Base-by-base conservation (phyloP, 2,113 vertebrate species). In the Pterophyllum scalare region DNA sequence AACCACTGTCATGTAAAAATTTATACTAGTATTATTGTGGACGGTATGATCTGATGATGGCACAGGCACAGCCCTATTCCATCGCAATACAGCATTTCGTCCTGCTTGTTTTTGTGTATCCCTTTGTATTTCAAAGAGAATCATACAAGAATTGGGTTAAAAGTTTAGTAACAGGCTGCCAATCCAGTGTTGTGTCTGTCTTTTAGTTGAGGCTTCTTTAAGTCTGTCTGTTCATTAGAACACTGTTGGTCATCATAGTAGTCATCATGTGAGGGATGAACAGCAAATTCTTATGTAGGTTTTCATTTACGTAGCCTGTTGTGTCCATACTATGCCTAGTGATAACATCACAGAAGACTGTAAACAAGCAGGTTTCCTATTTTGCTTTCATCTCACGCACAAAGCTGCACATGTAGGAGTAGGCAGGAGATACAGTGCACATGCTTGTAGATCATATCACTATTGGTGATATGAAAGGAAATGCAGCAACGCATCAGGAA, bases 371-470 rank as follows among this genome's bases (percentile, higher is more conserved):
- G 46, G 67, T 31, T 52, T 52, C 26, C 19, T 17, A 33, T 54
- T 72, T 72, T 52, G 26, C 67, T 54, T 72, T 72, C 52, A 72
- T 33, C 19, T 72, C 46, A 54, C 6, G 6, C 67, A n/a, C 67
- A 72, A 72, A 72, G 46, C 52, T 72, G 19, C 46, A 72, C 46
- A 72, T 28, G 31, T 49, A 3, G 46, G 67, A 72, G 26, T 54
- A 54, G 67, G 46, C 67, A 54, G 26, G 67, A 52, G 67, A 72
- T 33, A 43, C 11, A 6, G 49, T 1, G 2, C 26, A 14, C 46
- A 72, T 52, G n/a, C 67, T 72, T 72, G 26, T 72, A 54, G 67
- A 72, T 72, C 26, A 20, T 72, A 72, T 72, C 67, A 54, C 17
- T 43, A 33, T 54, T 33, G 52, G 67, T 72, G 26, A 72, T 33